Percentiles rank a stretch among this genome's conserved stretches.
Evolutionary conservation across 2,888 invertebrate genomes (phyloP).

Genomic region (Holacanthella duospinosa): DNA sequence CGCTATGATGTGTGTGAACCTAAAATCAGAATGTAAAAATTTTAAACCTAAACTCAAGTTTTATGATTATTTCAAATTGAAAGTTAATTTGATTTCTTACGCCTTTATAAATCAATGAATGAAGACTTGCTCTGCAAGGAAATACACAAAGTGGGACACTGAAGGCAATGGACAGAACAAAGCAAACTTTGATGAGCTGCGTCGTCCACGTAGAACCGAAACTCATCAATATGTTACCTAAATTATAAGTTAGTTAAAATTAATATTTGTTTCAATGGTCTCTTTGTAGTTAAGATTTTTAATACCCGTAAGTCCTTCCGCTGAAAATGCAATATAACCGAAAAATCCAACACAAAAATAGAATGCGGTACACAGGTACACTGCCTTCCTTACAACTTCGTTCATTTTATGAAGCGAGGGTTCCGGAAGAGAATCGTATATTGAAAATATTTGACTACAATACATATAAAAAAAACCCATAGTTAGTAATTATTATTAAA

Average conservation of each 20-base stretch:
- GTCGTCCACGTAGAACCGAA: constrained; percentile 69
- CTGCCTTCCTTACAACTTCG: constrained; percentile 71
- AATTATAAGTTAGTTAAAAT: constrained; percentile 33
- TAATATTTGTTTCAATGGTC: background rate
- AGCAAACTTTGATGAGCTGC: constrained; percentile 85
- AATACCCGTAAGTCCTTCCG: constrained; percentile 60
- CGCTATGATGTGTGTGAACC: constrained; percentile 25
- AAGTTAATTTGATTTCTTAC: constrained; percentile 44
- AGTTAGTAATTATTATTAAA: background rate
- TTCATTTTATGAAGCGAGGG: constrained; percentile 82
- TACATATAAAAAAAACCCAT: constrained; percentile 10
- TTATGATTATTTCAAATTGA: background rate
- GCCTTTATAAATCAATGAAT: constrained; percentile 77
- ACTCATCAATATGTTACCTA: constrained; percentile 83
- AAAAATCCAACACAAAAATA: constrained; percentile 86
- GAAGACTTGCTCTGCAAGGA: constrained; percentile 85
- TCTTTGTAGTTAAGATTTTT: background rate
- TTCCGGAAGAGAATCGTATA: constrained; percentile 80
- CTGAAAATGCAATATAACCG: constrained; percentile 82
- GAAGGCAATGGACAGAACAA: constrained; percentile 86
- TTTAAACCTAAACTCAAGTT: background rate
- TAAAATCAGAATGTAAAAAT: constrained; percentile 7
- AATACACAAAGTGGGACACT: constrained; percentile 95
- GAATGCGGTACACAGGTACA: constrained; percentile 79
- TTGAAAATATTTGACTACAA: constrained; percentile 73